Evolutionary conservation across 2,888 invertebrate genomes (phyloP), one percentile per base, ranked within the genome.

Genomic region (Agrotis segetum): DNA sequence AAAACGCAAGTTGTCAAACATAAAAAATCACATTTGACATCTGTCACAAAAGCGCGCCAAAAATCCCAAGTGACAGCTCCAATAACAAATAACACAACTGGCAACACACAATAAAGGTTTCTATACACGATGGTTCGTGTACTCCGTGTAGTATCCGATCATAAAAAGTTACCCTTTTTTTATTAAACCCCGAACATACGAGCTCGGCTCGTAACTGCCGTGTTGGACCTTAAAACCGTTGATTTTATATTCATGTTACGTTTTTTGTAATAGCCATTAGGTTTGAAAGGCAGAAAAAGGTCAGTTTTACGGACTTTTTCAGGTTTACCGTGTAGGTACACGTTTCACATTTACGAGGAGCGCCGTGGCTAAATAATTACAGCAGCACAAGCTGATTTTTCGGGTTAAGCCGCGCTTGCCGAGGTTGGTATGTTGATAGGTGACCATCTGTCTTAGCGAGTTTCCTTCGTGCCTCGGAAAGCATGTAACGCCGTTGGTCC

Each of bases 111-210:
- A 67, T 76, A 74, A 79, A 59, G 77, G 46, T 52, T 40, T 40
- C 46, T 17, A 58, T 40, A 58, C 77, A 77, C 74, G 53, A 60
- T 59, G 76, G 71, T 70, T 60, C n/a, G 53, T 16, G 47, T 56
- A 60, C 55, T 46, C 21, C 21, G 40, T 67, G 74, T 71, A 44
- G 59, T 66, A 76, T 66, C 55, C 55, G 68, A 71, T 71, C 66
- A 66, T 67, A 71, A 81, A 71, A 58, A 0, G 19, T 11, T 58
- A 74, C 70, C 82, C 66, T 68, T 78, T 78, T 79, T 81, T 81
- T 75, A 74, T 81, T 69, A 78, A 78, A 40, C 61, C 72, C 24
- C 13, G 19, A 16, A 52, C 59, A 62, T 47, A 81, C 77, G 65
- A 59, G 58, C 62, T 34, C 19, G 21, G 55, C 50, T 13, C 50